phyloP scores from a whole-genome alignment of 1,140 invertebrate genomes.

The Trichonephila clavata region DNA sequence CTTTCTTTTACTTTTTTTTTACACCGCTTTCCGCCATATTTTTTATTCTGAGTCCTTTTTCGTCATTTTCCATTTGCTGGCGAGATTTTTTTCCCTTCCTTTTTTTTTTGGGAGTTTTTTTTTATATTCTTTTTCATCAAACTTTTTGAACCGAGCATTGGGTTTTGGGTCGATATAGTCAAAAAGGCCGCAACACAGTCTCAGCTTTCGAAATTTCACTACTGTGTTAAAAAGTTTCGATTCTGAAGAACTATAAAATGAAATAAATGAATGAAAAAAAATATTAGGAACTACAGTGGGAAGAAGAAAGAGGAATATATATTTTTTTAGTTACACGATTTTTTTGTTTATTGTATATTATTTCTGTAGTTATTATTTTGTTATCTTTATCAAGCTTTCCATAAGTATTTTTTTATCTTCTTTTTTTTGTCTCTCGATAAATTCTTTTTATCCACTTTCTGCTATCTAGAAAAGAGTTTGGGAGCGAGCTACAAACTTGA shows the following conservation, averaged over 20 bases:
- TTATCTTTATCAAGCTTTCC: constrained; percentile 60
- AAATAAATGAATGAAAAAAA: constrained; percentile 35
- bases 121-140: background rate
- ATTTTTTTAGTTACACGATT: background rate
- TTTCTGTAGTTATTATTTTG: constrained; percentile 64
- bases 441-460: constrained; percentile 24
- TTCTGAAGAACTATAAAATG: constrained; percentile 64
- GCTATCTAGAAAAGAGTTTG: constrained; percentile 4
- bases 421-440: background rate
- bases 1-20: background rate
- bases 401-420: background rate
- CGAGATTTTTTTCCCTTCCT: constrained; percentile 16
- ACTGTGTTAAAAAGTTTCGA: constrained; percentile 67
- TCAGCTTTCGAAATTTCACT: constrained; percentile 58
- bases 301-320: background rate
- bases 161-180: constrained; percentile 58
- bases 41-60: constrained; percentile 34
- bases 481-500: background rate
- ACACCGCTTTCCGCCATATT: background rate
- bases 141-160: constrained; percentile 43
- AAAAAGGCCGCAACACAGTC: constrained; percentile 24
- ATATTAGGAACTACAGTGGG: background rate
- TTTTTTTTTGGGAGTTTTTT: background rate
- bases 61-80: constrained; percentile 55
- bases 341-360: constrained; percentile 62